phyloP scores from a whole-genome alignment of 2,113 vertebrate genomes.

The Tragelaphus imberbis region DNA sequence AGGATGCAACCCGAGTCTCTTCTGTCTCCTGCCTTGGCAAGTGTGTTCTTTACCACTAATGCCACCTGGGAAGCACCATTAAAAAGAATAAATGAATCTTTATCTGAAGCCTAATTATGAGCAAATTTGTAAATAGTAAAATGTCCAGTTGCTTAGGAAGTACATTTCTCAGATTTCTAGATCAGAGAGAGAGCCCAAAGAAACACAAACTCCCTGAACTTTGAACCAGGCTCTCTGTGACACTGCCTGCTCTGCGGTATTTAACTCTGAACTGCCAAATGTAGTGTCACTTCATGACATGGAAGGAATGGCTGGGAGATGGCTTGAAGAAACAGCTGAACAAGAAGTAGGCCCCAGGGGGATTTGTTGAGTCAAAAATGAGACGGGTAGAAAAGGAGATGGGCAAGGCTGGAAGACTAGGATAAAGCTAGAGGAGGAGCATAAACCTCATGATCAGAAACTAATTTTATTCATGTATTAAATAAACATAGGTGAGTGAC shows the following conservation, averaged over 20 bases:
- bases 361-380: background rate
- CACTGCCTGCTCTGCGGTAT: background rate
- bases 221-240: background rate
- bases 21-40: background rate
- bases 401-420: background rate
- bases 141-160: background rate
- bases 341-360: background rate
- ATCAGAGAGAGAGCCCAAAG: background rate
- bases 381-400: background rate
- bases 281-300: background rate
- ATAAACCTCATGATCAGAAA: background rate
- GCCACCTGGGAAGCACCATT: background rate
- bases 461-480: slow-evolving; percentile 18
- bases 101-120: background rate
- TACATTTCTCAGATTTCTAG: background rate
- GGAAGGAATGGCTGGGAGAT: no score
- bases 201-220: background rate
- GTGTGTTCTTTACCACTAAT: background rate
- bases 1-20: rapidly evolving
- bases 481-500: background rate
- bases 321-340: background rate
- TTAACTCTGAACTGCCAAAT: background rate
- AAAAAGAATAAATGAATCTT: background rate
- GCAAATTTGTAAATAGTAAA: background rate
- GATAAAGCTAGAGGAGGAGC: background rate